phyloP scores from a whole-genome alignment of 2,797 vertebrate species.

The Anguilla pacifica region DNA sequence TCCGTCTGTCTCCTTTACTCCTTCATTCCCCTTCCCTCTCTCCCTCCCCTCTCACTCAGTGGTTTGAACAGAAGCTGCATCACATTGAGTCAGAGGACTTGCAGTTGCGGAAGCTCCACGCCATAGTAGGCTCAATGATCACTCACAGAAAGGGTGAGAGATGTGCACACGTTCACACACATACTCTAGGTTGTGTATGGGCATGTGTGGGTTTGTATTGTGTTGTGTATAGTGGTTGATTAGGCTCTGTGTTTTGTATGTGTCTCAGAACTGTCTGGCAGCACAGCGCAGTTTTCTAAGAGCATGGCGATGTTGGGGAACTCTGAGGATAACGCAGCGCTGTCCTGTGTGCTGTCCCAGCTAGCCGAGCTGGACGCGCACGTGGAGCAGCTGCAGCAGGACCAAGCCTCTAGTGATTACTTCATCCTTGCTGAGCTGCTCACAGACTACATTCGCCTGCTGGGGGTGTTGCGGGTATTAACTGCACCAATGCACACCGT shows the following conservation, averaged over 20 bases:
- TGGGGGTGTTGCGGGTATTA: constrained; percentile 87
- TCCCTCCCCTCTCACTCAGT: constrained; percentile 69
- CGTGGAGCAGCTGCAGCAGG: constrained; percentile 94
- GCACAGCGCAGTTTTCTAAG: constrained; percentile 93
- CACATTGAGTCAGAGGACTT: constrained; percentile 94
- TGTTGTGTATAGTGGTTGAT: neutral
- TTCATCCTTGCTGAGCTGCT: constrained; percentile 90
- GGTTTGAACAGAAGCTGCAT: constrained; percentile 98
- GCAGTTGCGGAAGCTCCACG: constrained; percentile 89
- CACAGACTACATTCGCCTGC: constrained; percentile 92
- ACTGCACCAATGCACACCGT: neutral
- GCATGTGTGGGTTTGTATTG: no score
- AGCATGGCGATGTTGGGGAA: constrained; percentile 96
- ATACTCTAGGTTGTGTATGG: no score
- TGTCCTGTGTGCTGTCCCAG: constrained; percentile 92
- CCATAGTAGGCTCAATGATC: constrained; percentile 86
- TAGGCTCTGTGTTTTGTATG: no score
- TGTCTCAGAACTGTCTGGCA: constrained; percentile 78
- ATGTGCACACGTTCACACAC: neutral
- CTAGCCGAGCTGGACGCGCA: constrained; percentile 97
- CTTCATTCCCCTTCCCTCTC: neutral
- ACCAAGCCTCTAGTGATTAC: constrained; percentile 90
- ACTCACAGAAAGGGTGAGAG: constrained; percentile 89
- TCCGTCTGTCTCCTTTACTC: no score
- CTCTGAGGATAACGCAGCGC: constrained; percentile 95